Percentiles rank a stretch among this genome's conserved stretches.
Conservation (phyloP, 30 jellyfish, hydroid and myxozoan genomes). For the Sanderia malayensis region DNA sequence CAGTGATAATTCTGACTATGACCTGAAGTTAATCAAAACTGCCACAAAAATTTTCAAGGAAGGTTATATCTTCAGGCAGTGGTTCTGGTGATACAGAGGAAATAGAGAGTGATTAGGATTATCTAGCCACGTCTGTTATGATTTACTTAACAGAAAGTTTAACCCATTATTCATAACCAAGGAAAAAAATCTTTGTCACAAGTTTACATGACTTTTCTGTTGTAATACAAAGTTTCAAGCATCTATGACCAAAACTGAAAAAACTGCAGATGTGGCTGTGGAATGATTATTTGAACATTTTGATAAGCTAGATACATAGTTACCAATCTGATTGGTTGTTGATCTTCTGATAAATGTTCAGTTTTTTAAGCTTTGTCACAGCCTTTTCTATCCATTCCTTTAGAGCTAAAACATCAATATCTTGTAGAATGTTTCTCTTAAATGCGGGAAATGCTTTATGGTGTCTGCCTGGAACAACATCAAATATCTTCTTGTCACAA, state of each 20-base stretch:
- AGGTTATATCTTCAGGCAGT: constrained; percentile 28
- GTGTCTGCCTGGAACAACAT: not conserved
- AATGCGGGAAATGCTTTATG: constrained; percentile 3
- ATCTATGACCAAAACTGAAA: not conserved
- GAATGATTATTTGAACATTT: not conserved
- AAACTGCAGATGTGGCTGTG: not conserved
- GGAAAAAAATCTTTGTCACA: no score
- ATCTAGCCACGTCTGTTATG: no score
- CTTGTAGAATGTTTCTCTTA: not conserved
- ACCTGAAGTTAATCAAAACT: constrained; percentile 26
- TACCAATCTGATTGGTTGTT: not conserved
- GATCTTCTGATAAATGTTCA: constrained; percentile 10
- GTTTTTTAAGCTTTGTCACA: constrained; percentile 5
- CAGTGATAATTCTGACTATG: constrained; percentile 26
- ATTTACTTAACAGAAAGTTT: no score
- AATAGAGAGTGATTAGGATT: constrained; percentile 20
- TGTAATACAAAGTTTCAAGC: no score
- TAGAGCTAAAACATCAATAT: not conserved
- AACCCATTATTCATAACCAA: no score
- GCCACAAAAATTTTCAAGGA: constrained; percentile 11
- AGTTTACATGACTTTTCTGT: no score
- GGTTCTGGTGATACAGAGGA: constrained; percentile 33
- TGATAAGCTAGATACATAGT: not conserved
- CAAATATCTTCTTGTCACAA: not conserved
- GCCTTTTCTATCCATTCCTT: not conserved